These are phyloP conservation scores for Uropsilus gracilis DNA, from an alignment of 2,113 vertebrate genomes.

Conservation along the genomic window DNA sequence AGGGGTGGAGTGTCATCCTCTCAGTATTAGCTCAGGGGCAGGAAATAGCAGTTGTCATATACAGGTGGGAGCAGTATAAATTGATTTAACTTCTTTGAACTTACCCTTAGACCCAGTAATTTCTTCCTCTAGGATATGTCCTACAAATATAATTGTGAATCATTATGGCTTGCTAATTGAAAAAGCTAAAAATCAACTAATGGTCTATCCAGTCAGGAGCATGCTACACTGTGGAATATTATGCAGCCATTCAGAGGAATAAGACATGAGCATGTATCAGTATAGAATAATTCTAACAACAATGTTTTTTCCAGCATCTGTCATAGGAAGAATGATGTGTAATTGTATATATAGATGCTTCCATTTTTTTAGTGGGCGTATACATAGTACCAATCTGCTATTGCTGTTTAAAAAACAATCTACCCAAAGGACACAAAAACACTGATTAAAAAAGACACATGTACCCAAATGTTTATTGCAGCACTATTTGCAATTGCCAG, in stretches of 20 bases:
- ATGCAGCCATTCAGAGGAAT: not conserved
- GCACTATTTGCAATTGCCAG: too few species aligned
- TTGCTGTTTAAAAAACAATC: not conserved
- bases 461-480: too few species aligned
- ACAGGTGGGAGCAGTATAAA: not conserved
- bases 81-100: not conserved
- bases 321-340: not conserved
- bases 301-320: not conserved
- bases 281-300: not conserved
- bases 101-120: not conserved
- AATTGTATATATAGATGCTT: not conserved
- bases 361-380: not conserved
- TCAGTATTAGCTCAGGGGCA: too few species aligned
- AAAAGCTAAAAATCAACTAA: not conserved
- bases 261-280: not conserved
- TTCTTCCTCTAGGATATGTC: not conserved
- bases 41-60: not conserved
- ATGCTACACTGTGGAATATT: not conserved
- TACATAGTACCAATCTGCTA: not conserved
- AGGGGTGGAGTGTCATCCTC: not conserved
- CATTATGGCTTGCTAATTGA: not conserved
- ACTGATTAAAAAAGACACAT: too few species aligned
- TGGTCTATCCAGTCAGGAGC: not conserved
- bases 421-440: too few species aligned
- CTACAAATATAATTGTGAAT: slow-evolving; percentile 9